Evolutionary conservation across 2,888 invertebrate genomes (phyloP).

Genomic region (Lypha dubia): DNA sequence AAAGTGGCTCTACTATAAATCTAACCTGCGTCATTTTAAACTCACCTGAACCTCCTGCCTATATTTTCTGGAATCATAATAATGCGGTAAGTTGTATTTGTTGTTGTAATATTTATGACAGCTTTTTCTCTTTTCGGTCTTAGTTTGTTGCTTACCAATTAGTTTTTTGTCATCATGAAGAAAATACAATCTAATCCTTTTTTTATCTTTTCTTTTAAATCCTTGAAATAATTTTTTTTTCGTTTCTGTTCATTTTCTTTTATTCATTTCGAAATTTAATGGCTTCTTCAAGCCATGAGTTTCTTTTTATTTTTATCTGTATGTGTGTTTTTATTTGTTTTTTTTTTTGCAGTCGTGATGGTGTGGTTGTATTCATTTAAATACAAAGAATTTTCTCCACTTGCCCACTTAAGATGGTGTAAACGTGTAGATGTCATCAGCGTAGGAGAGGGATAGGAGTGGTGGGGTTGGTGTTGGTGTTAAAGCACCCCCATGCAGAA

Average conservation of each 20-base stretch:
- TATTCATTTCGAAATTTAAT: conserved; percentile 72
- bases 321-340: neutral
- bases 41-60: conserved; percentile 96
- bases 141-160: conserved; percentile 25
- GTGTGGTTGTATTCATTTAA: conserved; percentile 36
- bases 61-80: conserved; percentile 97
- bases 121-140: neutral
- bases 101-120: neutral
- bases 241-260: conserved; percentile 5
- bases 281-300: conserved; percentile 74
- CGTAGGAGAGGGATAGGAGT: too few species aligned
- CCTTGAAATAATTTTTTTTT: conserved; percentile 54
- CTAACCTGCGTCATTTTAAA: conserved; percentile 95
- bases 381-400: conserved; percentile 8
- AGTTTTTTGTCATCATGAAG: conserved; percentile 29
- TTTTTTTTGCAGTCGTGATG: conserved; percentile 14
- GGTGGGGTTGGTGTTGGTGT: too few species aligned
- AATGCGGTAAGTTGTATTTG: conserved; percentile 94
- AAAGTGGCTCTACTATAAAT: conserved; percentile 96
- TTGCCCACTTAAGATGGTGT: conserved; percentile 34
- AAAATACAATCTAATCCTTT: conserved; percentile 67
- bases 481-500: too few species aligned
- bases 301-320: conserved; percentile 72
- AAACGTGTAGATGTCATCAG: conserved; percentile 50
- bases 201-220: conserved; percentile 65